These are phyloP conservation scores for Stylophora pistillata DNA, from an alignment of 64 coral and sea anemone species.

Conservation along the genomic window DNA sequence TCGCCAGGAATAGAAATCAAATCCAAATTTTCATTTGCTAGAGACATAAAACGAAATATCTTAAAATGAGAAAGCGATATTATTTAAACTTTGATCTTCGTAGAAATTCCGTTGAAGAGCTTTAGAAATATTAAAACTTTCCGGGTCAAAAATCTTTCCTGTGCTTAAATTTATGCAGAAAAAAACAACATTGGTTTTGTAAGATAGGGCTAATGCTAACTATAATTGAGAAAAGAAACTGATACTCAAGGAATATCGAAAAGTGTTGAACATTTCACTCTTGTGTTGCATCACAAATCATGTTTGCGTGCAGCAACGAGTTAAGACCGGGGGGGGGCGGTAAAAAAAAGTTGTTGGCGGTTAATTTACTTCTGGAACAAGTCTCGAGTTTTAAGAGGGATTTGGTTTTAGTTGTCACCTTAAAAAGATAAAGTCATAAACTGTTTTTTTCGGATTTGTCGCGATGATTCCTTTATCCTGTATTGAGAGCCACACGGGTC, in stretches of 20 bases:
- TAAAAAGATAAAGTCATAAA: slow-evolving; percentile 1
- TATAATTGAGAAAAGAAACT: no score
- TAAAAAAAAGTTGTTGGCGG: neutral
- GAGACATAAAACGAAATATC: neutral
- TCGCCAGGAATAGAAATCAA: neutral
- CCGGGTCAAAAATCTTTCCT: neutral
- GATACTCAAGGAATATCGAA: no score
- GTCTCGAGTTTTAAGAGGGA: slow-evolving; percentile 7
- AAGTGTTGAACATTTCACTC: neutral
- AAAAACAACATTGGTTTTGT: neutral
- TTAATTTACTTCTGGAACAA: neutral
- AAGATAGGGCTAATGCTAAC: neutral
- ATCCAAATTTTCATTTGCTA: neutral
- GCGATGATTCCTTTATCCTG: neutral
- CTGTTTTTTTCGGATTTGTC: slow-evolving; percentile 19
- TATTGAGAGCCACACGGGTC: neutral
- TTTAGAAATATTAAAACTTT: neutral
- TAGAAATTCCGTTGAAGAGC: neutral
- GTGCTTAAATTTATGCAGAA: neutral
- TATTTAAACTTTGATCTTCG: neutral
- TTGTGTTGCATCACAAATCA: neutral
- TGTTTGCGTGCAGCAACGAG: slow-evolving; percentile 1
- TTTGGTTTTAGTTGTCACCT: neutral
- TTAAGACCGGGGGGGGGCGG: neutral
- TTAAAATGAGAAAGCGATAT: neutral